phyloP scores from a whole-genome alignment of 2,888 invertebrate genomes.

The Epistrophe eligans region DNA sequence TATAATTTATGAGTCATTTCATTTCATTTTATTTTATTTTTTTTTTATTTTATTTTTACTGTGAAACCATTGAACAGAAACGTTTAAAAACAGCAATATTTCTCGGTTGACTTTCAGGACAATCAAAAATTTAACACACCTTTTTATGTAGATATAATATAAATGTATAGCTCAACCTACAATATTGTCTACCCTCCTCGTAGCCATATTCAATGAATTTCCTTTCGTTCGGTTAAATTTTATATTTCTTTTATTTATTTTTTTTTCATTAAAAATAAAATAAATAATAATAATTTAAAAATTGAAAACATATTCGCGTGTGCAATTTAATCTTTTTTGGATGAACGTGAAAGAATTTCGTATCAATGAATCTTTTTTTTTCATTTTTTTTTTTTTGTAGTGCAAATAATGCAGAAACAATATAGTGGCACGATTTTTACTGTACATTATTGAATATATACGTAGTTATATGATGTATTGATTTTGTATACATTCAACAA shows the following conservation, averaged over 20 bases:
- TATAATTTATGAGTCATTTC: constrained; percentile 12
- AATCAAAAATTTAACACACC: constrained; percentile 44
- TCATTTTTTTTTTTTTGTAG: background rate
- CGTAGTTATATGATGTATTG: constrained; percentile 4
- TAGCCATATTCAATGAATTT: background rate
- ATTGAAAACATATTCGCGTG: constrained; percentile 33
- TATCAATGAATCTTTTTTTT: constrained; percentile 39
- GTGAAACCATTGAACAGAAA: background rate
- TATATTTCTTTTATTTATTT: background rate
- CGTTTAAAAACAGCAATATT: background rate
- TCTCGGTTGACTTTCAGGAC: constrained; percentile 35
- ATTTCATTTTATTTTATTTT: background rate
- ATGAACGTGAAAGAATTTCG: constrained; percentile 51
- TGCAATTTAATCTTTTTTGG: constrained; percentile 37
- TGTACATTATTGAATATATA: background rate
- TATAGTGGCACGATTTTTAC: background rate
- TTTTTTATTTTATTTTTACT: background rate
- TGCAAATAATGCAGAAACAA: constrained; percentile 16
- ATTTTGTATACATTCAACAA: constrained; percentile 1
- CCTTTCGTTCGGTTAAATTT: constrained; percentile 11
- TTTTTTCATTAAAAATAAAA: constrained; percentile 1
- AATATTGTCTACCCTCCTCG: background rate
- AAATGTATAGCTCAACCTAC: background rate
- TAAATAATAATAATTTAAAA: background rate
- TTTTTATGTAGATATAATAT: too few relatives aligned